Percentiles rank a stretch among this genome's conserved stretches.
Conservation (phyloP, 2,113 vertebrate species). For the Numenius arquata region DNA sequence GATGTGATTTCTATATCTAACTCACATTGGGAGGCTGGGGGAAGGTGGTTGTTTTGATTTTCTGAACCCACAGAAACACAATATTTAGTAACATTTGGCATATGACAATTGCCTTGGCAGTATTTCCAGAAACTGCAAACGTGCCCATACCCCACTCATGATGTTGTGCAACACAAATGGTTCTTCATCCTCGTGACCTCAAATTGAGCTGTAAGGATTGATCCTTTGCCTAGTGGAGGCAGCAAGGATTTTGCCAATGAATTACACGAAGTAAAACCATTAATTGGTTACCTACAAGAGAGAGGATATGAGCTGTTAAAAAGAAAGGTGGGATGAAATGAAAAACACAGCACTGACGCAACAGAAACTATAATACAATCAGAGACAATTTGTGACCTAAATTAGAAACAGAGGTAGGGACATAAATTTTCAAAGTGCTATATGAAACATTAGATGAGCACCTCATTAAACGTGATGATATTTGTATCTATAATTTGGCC, state of each 20-base stretch:
- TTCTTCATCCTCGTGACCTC: neutral
- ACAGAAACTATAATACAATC: neutral
- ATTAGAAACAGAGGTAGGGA: neutral
- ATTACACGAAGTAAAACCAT: neutral
- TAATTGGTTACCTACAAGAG: neutral
- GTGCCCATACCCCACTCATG: neutral
- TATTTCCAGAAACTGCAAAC: neutral
- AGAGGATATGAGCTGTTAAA: neutral
- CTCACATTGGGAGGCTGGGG: neutral
- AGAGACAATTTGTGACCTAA: neutral
- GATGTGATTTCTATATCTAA: neutral
- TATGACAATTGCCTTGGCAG: neutral
- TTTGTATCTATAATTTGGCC: constrained; percentile 10
- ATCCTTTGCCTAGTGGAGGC: neutral
- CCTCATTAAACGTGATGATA: neutral
- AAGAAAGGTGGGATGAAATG: neutral
- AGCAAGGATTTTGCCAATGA: neutral
- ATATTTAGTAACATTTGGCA: neutral
- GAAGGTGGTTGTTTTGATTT: neutral
- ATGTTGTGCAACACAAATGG: neutral
- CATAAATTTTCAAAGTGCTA: neutral
- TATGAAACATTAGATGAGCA: neutral
- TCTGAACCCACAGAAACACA: neutral
- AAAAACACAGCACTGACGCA: neutral
- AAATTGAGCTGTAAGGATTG: neutral